These are phyloP conservation scores for Gastrophysa polygoni DNA, from an alignment of 2,888 invertebrate genomes.

Conservation along the genomic window DNA sequence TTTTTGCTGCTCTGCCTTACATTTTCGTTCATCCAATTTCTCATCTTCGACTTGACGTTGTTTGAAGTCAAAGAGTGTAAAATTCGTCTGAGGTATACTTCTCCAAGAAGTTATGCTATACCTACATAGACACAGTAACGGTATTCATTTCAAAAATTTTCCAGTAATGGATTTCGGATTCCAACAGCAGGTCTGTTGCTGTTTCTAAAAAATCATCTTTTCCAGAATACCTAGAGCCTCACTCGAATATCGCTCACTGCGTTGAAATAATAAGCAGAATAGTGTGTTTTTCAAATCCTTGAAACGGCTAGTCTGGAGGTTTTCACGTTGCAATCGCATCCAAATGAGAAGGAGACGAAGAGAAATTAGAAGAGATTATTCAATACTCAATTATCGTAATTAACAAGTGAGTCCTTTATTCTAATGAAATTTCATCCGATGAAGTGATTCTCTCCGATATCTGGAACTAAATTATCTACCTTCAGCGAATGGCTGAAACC, in stretches of 20 bases:
- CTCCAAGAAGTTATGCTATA: no score
- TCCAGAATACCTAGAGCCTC: no score
- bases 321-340: conserved; percentile 43
- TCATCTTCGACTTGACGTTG: conserved; percentile 50
- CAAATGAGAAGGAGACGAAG: conserved; percentile 37
- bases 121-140: no score
- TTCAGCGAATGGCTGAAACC: conserved; percentile 21
- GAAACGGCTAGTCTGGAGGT: conserved; percentile 37
- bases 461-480: background rate
- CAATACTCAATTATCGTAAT: conserved; percentile 53
- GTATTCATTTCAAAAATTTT: no score
- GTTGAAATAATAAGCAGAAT: no score
- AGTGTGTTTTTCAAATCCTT: no score
- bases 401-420: conserved; percentile 49
- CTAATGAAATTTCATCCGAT: conserved; percentile 42
- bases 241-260: no score
- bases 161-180: no score
- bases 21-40: conserved; percentile 47
- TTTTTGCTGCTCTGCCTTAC: conserved; percentile 28
- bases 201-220: no score
- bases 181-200: no score
- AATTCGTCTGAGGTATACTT: conserved; percentile 52
- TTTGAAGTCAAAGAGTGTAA: conserved; percentile 60
- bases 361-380: conserved; percentile 33
- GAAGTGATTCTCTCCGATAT: conserved; percentile 39